Evolutionary conservation across 2,113 vertebrate species (phyloP).

Genomic region (Typhlomys cinereus): DNA sequence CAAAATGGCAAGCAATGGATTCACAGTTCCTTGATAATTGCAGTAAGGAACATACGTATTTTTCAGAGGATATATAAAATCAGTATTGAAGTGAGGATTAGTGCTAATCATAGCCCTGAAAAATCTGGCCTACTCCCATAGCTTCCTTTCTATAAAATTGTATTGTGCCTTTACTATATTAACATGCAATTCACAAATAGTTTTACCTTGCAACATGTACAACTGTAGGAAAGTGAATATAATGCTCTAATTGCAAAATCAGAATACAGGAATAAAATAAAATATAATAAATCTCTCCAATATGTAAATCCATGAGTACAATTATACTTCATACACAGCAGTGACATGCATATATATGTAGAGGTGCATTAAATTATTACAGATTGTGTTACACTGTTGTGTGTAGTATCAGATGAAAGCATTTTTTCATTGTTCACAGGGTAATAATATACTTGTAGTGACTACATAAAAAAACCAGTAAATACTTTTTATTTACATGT

Average conservation of each 20-base stretch:
- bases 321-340: background rate
- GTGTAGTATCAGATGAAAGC: background rate
- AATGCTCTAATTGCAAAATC: background rate
- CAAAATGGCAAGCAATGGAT: background rate
- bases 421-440: background rate
- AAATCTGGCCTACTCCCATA: background rate
- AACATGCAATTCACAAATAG: background rate
- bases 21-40: background rate
- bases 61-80: constrained; percentile 5
- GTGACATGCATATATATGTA: background rate
- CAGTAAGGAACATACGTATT: background rate
- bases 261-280: background rate
- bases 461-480: background rate
- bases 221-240: background rate
- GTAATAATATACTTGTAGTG: background rate
- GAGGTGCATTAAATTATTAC: background rate
- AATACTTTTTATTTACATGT: background rate
- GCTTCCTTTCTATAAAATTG: background rate
- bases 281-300: background rate
- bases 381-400: background rate
- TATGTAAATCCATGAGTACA: background rate
- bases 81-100: background rate
- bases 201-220: background rate
- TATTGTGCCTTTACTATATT: background rate
- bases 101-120: background rate